Percentiles rank a stretch among this genome's conserved stretches.
phyloP scores from a whole-genome alignment of 2,888 invertebrate species.

The Epinotia demarniana region DNA sequence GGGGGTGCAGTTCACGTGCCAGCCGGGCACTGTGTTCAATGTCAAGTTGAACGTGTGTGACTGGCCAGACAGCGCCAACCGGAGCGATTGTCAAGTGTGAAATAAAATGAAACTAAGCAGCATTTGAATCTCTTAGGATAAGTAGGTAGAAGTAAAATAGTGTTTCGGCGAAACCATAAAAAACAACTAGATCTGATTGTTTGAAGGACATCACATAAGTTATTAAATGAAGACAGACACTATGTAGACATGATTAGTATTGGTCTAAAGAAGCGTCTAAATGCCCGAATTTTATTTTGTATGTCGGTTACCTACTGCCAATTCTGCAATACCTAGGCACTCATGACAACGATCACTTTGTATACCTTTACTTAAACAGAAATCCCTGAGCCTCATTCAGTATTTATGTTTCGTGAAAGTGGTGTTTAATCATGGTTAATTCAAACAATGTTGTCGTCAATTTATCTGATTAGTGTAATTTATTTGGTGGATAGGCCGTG shows the following conservation, averaged over 20 bases:
- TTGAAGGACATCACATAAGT: neutral
- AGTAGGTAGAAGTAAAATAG: neutral
- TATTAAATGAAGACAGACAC: too few species aligned
- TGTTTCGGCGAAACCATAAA: neutral
- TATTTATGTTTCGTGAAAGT: conserved; percentile 41
- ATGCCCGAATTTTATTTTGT: neutral
- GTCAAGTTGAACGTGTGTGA: conserved; percentile 89
- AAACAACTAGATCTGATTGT: neutral
- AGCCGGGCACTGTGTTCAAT: conserved; percentile 90
- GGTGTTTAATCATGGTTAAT: conserved; percentile 43
- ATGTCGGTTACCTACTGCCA: conserved; percentile 11
- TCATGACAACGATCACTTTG: neutral
- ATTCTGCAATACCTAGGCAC: neutral
- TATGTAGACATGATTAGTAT: neutral
- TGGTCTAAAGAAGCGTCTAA: neutral
- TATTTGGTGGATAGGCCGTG: conserved; percentile 34
- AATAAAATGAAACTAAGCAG: neutral
- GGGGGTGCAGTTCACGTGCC: conserved; percentile 89
- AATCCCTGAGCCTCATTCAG: conserved; percentile 3
- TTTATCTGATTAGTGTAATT: conserved; percentile 45
- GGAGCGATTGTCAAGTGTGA: conserved; percentile 82
- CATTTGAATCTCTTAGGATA: conserved; percentile 29
- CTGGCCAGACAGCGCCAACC: conserved; percentile 90
- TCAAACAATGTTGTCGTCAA: conserved; percentile 44
- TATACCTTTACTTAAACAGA: neutral